Evolutionary conservation across 1,140 invertebrate species (phyloP), one percentile per base, ranked within the genome.

Genomic region (Aphis craccivora): DNA sequence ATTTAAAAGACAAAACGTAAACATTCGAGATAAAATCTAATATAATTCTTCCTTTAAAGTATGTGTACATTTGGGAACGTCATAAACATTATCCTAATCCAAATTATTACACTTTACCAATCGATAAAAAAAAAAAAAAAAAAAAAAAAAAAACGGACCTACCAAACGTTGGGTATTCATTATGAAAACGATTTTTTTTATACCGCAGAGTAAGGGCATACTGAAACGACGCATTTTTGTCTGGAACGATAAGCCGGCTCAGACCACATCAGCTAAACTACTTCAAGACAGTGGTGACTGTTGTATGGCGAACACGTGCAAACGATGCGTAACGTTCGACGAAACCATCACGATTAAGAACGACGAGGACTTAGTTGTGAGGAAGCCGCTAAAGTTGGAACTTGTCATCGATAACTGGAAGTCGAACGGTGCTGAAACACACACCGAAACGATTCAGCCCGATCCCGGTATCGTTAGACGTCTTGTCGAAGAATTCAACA

Each of bases 371-470:
- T 4, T 43, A 25, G 37, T 90, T 11, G 37, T 67, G 0, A 90
- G 14, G 18, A 90, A 67, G 6, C 55, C 89, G 6, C 18, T 90
- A 0, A 67, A 67, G 22, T 25, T 90, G 23, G 37, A 60, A 43
- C 37, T 90, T 1, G 37, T 90, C 14, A 90, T 90, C 18, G 89
- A 90, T 11, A 90, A 90, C 37, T 90, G 89, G 89, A 90, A 90
- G 37, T 90, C 89, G 1, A 1, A 30, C 37, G 5, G 6, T 2
- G 14, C 25, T 55, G 30, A 14, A 8, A 20, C 37, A 9, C 4
- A 25, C 5, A 0, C 37, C 53, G 37, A 60, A 67, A 43, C 9
- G 23, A 67, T 43, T 18, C 22, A 4, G 3, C 11, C 88, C 23
- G 22, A 60, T 60, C 18, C 37, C 25, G 89, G 89, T 0, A 43